Evolutionary conservation across 1,140 invertebrate genomes (phyloP).

Genomic region (Pectinophora gossypiella): DNA sequence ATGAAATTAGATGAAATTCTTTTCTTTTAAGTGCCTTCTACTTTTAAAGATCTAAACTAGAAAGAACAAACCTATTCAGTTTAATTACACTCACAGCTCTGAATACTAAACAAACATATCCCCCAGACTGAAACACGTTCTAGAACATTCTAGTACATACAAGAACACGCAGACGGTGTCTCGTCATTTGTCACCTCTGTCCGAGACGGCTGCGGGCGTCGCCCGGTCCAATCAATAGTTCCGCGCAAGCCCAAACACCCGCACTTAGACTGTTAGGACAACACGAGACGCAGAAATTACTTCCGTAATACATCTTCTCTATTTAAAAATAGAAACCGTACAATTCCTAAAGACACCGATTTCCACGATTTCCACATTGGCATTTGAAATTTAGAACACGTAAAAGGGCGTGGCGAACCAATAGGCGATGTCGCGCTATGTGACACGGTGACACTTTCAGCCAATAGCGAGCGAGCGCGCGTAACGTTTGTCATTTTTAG

Average conservation of each 20-base stretch:
- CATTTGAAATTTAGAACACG: constrained; percentile 42
- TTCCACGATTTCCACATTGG: neutral
- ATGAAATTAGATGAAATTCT: no score
- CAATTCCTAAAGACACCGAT: neutral
- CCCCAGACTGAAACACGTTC: no score
- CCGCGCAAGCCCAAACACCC: constrained; percentile 38
- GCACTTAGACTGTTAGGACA: no score
- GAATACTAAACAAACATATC: no score
- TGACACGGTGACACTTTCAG: constrained; percentile 61
- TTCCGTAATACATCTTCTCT: neutral
- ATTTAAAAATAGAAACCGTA: neutral
- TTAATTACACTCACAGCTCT: no score
- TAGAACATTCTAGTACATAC: no score
- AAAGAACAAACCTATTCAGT: no score
- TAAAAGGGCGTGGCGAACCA: constrained; percentile 44
- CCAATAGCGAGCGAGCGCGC: constrained; percentile 38
- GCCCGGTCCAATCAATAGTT: constrained; percentile 58
- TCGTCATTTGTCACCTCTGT: constrained; percentile 40
- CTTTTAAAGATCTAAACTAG: no score
- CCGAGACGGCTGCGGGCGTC: constrained; percentile 31
- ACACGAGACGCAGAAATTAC: constrained; percentile 12
- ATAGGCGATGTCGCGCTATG: constrained; percentile 52
- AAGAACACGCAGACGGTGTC: neutral
- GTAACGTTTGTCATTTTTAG: constrained; percentile 54
- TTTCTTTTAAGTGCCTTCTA: no score